Evolutionary conservation across 2,888 invertebrate species (phyloP), one percentile per base, ranked within the genome.

Genomic region (Athripsodes cinereus): DNA sequence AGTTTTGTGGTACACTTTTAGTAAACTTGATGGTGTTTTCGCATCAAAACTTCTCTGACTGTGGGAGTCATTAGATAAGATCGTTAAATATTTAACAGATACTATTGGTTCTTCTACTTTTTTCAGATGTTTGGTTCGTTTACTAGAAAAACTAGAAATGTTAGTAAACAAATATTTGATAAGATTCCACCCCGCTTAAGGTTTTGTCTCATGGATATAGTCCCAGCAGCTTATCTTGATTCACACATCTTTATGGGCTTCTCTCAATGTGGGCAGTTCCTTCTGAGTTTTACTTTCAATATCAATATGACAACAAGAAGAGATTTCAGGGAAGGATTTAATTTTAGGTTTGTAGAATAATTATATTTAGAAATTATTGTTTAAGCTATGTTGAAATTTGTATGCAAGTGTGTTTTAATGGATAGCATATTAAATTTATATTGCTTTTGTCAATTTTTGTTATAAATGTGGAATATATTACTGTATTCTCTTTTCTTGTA

Each of bases 221-320:
- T 84, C 57, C 81, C 82, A 16, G 75, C 73, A 65, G 74, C 74
- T 47, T 80, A 77, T 66, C 71, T 82, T 56, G 73, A 77, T 66
- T 92, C 93, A 65, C 94, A 96, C 72, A 86, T 95, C 64, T 92
- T 93, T 70, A 91, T 96, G 87, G 96, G 96, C 6, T 88, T 96
- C 69, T 92, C 93, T n/a, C 88, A 92, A 67, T 95, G 95, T 72
- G 95, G 96, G 13, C 90, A 92, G 74, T 96, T 88, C 76, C 82
- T 96, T 64, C 78, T 96, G 66, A 95, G 95, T 63, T 96, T 94
- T 73, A 92, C 90, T 1, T 84, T 82, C 68, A 76, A 77, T 62
- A 78, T 80, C 64, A 78, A 74, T 63, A 68, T 65, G 66, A 72
- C 74, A 64, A 77, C 77, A 31, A 80, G 80, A 65, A 75, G 75